Evolutionary conservation across 2,113 vertebrate genomes (phyloP), one percentile per base, ranked within the genome.

Genomic region (Pterocles gutturalis): DNA sequence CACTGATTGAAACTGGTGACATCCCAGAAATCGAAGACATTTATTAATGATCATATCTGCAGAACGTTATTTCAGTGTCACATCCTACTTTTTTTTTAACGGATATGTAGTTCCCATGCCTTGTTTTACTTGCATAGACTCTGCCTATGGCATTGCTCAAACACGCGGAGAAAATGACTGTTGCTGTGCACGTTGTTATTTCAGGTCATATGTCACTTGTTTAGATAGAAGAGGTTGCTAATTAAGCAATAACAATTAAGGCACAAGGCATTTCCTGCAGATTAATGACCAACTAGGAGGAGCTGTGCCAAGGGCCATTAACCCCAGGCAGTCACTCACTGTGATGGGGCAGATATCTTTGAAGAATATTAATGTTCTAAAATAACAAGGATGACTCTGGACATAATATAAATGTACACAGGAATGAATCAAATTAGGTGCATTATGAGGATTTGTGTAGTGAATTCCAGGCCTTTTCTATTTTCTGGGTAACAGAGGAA

Each of bases 171-270:
- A 87, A 88, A 85, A 83, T 79, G 5, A 67, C 77, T 69, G 66
- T n/a, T 79, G 28, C 54, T 78, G 29, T 24, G 45, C 53, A 80
- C 61, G 55, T 33, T 90, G 87, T 90, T 95, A 97, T 97, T 97
- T 89, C 54, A 70, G 77, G 95, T 96, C 80, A 87, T 83, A 61
- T 41, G 77, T 70, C 95, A 81, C 85, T 96, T 96, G 86, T 89
- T 95, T 90, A n/a, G 3, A 84, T 87, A 72, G 76, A 88, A 90
- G 83, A 90, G 79, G 31, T 70, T 97, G 76, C 78, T 96, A 95
- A 96, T 95, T 93, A 97, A 96, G 97, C 96, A 97, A 89, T 97
- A 97, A 94, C 77, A 96, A 97, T 91, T 94, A 93, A 96, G 58
- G 73, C 81, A 91, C 46, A 64, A 73, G 75, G 64, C 72, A 97